Percentiles rank a stretch among this genome's conserved stretches.
These are phyloP conservation scores for Tragopan temminckii DNA, from an alignment of 2,797 vertebrate species.

Conservation along the genomic window DNA sequence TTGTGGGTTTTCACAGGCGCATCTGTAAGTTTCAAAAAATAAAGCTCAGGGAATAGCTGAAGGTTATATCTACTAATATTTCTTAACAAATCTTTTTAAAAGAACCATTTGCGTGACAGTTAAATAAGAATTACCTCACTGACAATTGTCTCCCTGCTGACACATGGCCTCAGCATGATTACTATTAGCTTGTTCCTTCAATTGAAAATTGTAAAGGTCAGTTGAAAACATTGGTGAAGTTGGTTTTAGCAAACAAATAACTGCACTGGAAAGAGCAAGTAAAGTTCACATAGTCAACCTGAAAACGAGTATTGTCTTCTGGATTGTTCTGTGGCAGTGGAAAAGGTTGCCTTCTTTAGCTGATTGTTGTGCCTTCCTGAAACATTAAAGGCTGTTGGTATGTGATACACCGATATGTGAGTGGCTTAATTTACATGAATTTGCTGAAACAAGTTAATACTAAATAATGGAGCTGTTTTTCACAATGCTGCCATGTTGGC, in stretches of 20 bases:
- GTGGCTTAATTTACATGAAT: background rate
- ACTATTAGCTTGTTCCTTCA: background rate
- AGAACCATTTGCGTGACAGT: background rate
- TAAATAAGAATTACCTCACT: background rate
- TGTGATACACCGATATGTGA: background rate
- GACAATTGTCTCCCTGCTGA: background rate
- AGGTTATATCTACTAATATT: background rate
- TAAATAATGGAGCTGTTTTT: background rate
- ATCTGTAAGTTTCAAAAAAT: background rate
- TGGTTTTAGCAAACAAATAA: background rate
- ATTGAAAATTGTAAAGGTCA: slow-evolving; percentile 13
- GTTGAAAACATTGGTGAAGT: background rate
- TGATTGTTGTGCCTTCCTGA: background rate
- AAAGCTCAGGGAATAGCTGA: background rate
- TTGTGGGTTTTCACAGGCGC: background rate
- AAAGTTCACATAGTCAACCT: slow-evolving; percentile 1
- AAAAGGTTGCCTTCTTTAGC: background rate
- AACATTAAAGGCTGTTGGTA: background rate
- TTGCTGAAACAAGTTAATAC: background rate
- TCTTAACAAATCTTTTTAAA: background rate
- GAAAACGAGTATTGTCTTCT: background rate
- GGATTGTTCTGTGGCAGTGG: background rate
- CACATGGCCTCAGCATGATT: background rate
- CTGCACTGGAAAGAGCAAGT: background rate
- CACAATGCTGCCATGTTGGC: background rate